These are phyloP conservation scores for Aselliscus stoliczkanus DNA, from an alignment of 2,797 vertebrate species.

Conservation along the genomic window DNA sequence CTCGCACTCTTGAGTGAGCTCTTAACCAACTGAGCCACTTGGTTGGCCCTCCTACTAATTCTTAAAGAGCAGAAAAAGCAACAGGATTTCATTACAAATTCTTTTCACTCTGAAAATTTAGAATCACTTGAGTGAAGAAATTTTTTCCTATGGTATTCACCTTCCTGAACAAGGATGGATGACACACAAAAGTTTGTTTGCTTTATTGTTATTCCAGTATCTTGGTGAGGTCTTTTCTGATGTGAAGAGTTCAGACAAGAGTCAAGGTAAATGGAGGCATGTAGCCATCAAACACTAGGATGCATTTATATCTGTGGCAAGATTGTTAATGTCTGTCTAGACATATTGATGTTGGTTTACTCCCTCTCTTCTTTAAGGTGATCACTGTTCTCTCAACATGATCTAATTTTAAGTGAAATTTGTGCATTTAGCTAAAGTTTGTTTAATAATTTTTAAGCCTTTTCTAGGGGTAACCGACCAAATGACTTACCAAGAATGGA, in stretches of 20 bases:
- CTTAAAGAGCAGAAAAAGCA: not conserved
- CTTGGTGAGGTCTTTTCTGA: not conserved
- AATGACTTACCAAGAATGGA: not conserved
- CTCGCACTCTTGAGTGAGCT: no score
- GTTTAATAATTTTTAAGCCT: slow-evolving; percentile 7
- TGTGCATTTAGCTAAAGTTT: not conserved
- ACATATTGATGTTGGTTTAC: not conserved
- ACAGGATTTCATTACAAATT: not conserved
- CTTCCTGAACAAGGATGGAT: slow-evolving; percentile 23
- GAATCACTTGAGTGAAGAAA: not conserved
- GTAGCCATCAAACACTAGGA: not conserved
- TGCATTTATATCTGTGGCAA: not conserved
- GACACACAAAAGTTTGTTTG: not conserved
- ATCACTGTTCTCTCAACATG: not conserved
- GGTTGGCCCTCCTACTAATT: no score
- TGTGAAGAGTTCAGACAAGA: not conserved
- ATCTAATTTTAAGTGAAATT: slow-evolving; percentile 13
- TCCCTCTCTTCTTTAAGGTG: not conserved
- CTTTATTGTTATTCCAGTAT: slow-evolving; percentile 7
- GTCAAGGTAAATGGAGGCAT: not conserved
- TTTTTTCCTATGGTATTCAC: not conserved
- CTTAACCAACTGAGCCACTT: no score
- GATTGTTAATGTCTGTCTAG: not conserved
- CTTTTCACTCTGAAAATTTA: slow-evolving; percentile 24
- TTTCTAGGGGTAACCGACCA: not conserved